phyloP scores from a whole-genome alignment of 2,888 invertebrate genomes.

The Maniola hyperantus region DNA sequence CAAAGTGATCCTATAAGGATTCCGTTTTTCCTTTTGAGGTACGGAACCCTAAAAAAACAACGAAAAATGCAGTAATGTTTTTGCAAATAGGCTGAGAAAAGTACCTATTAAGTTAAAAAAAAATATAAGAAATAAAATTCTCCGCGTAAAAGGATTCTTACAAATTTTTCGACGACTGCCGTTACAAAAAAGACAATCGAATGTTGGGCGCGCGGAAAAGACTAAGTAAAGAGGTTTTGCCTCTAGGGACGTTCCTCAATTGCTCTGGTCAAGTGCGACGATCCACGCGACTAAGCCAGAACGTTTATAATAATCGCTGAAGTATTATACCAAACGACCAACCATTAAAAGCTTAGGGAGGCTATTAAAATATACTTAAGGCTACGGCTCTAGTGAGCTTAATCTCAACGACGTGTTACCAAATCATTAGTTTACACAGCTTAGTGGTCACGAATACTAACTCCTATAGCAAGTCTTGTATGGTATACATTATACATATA shows the following conservation, averaged over 20 bases:
- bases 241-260: conserved; percentile 5
- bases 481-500: not conserved
- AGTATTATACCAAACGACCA: conserved; percentile 22
- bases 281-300: not conserved
- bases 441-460: conserved; percentile 23
- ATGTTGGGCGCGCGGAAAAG: too few species aligned
- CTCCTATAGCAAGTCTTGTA: not conserved
- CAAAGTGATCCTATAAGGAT: too few species aligned
- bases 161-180: too few species aligned
- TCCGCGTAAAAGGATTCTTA: too few species aligned
- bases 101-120: too few species aligned
- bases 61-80: too few species aligned
- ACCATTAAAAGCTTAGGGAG: conserved; percentile 23
- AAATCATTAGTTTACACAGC: conserved; percentile 24
- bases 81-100: too few species aligned
- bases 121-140: too few species aligned
- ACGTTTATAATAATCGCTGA: conserved; percentile 20
- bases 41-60: too few species aligned
- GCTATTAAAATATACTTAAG: conserved; percentile 27
- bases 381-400: conserved; percentile 19
- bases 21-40: too few species aligned
- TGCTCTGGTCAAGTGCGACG: conserved; percentile 11
- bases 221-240: not conserved
- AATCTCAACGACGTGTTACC: conserved; percentile 27
- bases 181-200: not conserved